These are phyloP conservation scores for Cylloceria caligata DNA, from an alignment of 2,888 invertebrate genomes.

Conservation along the genomic window DNA sequence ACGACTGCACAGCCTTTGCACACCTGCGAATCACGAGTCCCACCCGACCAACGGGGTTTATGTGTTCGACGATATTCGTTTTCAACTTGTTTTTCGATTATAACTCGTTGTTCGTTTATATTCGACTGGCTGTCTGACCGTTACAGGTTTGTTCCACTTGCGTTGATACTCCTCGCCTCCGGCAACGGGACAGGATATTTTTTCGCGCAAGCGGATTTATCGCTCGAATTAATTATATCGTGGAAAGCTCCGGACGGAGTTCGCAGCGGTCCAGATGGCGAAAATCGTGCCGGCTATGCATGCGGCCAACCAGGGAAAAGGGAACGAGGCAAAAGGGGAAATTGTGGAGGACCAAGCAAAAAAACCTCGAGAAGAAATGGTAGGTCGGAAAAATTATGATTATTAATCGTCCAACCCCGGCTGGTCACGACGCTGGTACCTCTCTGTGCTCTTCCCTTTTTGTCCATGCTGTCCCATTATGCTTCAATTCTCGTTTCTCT, in stretches of 20 bases:
- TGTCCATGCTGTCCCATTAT: not conserved
- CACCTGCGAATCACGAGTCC: constrained; percentile 55
- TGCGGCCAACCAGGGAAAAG: constrained; percentile 25
- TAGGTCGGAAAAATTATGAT: constrained; percentile 69
- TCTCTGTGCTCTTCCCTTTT: constrained; percentile 21
- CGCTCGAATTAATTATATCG: constrained; percentile 73
- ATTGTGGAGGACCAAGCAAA: constrained; percentile 19
- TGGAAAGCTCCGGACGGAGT: constrained; percentile 45
- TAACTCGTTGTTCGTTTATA: constrained; percentile 26
- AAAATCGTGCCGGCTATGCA: constrained; percentile 67
- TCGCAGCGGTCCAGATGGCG: constrained; percentile 68
- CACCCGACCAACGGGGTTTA: constrained; percentile 1
- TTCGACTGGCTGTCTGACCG: constrained; percentile 3
- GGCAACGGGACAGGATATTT: constrained; percentile 40
- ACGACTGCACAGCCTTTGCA: constrained; percentile 52
- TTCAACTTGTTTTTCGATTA: constrained; percentile 52
- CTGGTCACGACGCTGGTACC: constrained; percentile 40
- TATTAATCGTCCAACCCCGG: constrained; percentile 70
- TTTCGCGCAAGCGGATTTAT: constrained; percentile 72
- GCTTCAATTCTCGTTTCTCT: constrained; percentile 13
- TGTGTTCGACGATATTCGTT: constrained; percentile 21
- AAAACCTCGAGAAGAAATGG: constrained; percentile 44
- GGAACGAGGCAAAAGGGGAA: constrained; percentile 42
- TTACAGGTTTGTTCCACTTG: constrained; percentile 21
- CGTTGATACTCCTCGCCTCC: constrained; percentile 15